A percentile compares a stretch with the other conserved stretches of the same genome.
These are phyloP conservation scores for Motacilla tschutschensis DNA, from an alignment of 2,113 vertebrate genomes.

Conservation along the genomic window DNA sequence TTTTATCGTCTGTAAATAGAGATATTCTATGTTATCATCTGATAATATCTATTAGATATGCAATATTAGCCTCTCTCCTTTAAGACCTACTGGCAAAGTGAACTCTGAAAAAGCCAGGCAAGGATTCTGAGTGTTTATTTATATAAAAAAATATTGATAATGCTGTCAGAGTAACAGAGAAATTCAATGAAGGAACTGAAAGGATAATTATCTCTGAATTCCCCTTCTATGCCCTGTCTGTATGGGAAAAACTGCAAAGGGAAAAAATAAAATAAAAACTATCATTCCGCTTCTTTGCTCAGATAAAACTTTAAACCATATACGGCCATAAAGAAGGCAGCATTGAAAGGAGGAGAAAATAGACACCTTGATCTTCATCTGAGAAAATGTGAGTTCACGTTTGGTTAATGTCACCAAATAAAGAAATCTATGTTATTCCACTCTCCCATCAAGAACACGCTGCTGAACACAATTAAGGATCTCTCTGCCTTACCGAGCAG, in stretches of 20 bases:
- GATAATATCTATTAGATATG: background rate
- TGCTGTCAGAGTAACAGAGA: background rate
- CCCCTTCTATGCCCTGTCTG: background rate
- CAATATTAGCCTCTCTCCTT: background rate
- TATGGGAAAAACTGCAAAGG: background rate
- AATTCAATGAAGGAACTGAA: background rate
- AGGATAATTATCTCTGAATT: background rate
- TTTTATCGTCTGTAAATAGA: background rate
- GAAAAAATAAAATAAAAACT: background rate
- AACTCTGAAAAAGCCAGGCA: background rate
- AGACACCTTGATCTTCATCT: background rate
- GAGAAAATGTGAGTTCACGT: background rate
- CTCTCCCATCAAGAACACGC: background rate
- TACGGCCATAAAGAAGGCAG: background rate
- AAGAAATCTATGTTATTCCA: background rate
- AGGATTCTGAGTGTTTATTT: background rate
- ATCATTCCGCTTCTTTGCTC: background rate
- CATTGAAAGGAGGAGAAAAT: background rate
- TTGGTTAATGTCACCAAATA: slow-evolving; percentile 26
- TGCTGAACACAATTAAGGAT: slow-evolving; percentile 9
- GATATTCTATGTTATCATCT: background rate
- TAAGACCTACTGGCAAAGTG: background rate
- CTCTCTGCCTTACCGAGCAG: slow-evolving; percentile 20
- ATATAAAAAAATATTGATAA: background rate
- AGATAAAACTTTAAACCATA: background rate